Conservation (phyloP, 2,113 vertebrate genomes). For the Ibidorhyncha struthersii region DNA sequence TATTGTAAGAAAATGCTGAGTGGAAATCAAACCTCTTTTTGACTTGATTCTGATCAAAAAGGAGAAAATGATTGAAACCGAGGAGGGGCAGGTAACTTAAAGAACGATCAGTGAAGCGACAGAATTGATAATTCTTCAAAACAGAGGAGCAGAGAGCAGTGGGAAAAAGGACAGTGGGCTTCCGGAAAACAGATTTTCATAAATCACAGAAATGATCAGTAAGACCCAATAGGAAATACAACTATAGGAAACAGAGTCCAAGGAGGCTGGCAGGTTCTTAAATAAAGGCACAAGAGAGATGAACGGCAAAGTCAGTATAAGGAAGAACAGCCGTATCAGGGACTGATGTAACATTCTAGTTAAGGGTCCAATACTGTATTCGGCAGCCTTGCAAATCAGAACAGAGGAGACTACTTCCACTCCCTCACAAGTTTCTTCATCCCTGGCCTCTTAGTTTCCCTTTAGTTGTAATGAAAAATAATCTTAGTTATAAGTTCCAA, state of each 20-base stretch:
- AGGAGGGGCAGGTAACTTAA: neutral
- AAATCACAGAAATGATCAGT: neutral
- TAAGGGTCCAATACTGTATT: neutral
- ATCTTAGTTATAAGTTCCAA: neutral
- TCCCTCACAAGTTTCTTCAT: neutral
- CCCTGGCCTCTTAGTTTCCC: neutral
- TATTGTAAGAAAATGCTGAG: neutral
- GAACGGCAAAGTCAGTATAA: neutral
- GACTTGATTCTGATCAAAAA: neutral
- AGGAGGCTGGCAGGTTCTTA: neutral
- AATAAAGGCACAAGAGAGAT: neutral
- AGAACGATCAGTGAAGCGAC: neutral
- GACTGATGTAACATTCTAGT: neutral
- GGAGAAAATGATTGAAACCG: neutral
- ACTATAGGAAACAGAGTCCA: neutral
- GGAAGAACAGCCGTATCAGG: rapidly evolving
- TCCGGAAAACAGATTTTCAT: neutral
- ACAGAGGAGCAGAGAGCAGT: neutral
- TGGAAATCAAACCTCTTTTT: neutral
- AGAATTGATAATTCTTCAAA: neutral
- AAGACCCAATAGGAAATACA: neutral
- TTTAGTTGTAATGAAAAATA: neutral
- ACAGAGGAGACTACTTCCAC: neutral
- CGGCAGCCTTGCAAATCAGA: neutral
- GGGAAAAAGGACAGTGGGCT: neutral